Evolutionary conservation across 2,888 invertebrate species (phyloP).

Genomic region (Pristionchus japonicus): DNA sequence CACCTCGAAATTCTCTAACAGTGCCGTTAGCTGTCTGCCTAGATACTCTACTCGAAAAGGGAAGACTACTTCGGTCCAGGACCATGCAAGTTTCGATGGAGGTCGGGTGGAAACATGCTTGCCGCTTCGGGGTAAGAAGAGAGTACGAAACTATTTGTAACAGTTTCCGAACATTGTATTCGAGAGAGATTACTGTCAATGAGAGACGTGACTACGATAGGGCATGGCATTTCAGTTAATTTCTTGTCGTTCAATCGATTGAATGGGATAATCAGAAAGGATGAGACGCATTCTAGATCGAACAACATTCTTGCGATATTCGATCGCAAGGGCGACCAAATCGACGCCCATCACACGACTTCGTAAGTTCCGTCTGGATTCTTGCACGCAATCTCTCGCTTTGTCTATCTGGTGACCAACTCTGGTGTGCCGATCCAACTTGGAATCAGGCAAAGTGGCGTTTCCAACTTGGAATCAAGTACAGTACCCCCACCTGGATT

Average conservation of each 20-base stretch:
- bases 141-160: not conserved
- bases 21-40: not conserved
- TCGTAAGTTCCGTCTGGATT: conserved; percentile 53
- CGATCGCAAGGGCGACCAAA: conserved; percentile 68
- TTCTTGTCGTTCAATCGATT: too few species aligned
- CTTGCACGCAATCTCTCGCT: not conserved
- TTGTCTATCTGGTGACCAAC: not conserved
- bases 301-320: conserved; percentile 53
- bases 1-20: not conserved
- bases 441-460: too few species aligned
- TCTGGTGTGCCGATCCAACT: too few species aligned
- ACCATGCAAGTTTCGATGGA: conserved; percentile 58
- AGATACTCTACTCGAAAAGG: conserved; percentile 48
- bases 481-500: too few species aligned
- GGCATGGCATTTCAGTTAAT: too few species aligned
- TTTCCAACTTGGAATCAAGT: too few species aligned
- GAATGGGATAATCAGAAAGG: too few species aligned
- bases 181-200: not conserved
- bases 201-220: too few species aligned
- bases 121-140: conserved; percentile 64
- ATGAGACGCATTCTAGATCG: too few species aligned
- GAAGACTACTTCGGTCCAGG: conserved; percentile 52
- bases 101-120: conserved; percentile 65
- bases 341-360: conserved; percentile 63
- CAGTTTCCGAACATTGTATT: not conserved